A percentile compares a stretch with the other conserved stretches of the same genome.
Conservation (phyloP, 2,113 vertebrate species). For the Phrynosoma platyrhinos region DNA sequence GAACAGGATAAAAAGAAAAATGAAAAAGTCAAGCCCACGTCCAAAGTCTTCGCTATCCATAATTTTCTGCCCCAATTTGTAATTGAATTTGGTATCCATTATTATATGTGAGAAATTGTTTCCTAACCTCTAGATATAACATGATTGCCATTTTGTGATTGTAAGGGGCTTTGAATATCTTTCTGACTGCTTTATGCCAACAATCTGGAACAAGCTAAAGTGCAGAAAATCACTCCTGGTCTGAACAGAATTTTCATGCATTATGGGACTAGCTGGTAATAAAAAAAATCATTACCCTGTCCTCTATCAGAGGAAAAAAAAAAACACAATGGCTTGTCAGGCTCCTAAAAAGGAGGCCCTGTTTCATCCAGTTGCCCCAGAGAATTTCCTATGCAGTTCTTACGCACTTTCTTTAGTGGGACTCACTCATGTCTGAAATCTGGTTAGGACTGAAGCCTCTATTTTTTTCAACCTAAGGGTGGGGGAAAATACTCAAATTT, state of each 20-base stretch:
- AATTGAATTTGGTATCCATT: background rate
- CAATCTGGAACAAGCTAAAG: background rate
- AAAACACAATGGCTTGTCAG: background rate
- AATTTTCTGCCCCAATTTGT: constrained; percentile 7
- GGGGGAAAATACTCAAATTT: no score
- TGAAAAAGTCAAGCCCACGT: background rate
- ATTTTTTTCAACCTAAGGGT: background rate
- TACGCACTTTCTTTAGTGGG: no score
- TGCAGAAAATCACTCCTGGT: background rate
- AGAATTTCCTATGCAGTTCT: background rate
- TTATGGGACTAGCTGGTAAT: background rate
- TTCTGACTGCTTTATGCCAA: background rate
- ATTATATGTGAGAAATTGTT: background rate
- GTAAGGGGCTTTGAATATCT: background rate
- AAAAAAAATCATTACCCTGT: background rate
- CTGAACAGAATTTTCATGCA: background rate
- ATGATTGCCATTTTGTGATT: constrained; percentile 14
- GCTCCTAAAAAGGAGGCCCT: background rate
- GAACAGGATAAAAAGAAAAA: constrained; percentile 5
- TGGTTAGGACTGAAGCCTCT: background rate
- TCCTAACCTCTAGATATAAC: constrained; percentile 2
- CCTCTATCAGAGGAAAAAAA: no score
- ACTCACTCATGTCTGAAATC: no score
- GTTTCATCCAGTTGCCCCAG: background rate
- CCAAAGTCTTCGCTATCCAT: background rate